A percentile compares a stretch with the other conserved stretches of the same genome.
Conservation (phyloP, 1,140 invertebrate genomes). For the Geopemphigus sp. region DNA sequence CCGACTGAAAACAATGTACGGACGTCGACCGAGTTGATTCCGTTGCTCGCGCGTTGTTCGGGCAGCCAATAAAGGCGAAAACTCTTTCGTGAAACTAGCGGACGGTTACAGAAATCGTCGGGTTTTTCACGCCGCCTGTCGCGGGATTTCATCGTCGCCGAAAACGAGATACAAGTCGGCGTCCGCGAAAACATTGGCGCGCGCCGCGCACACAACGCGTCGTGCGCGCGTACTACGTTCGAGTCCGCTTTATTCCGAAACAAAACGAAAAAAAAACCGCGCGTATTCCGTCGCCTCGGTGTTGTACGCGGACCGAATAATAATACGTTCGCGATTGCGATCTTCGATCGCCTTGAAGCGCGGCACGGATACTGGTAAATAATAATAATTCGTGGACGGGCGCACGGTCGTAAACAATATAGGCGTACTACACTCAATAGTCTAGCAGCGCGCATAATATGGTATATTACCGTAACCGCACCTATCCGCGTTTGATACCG, state of each 20-base stretch:
- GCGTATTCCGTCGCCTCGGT: constrained; percentile 11
- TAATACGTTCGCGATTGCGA: constrained; percentile 41
- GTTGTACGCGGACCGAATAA: not conserved
- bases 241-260: constrained; percentile 5
- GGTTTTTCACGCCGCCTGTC: too few relatives aligned
- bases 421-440: too few relatives aligned
- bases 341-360: constrained; percentile 41
- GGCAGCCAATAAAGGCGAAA: too few relatives aligned
- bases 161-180: too few relatives aligned
- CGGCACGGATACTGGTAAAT: constrained; percentile 26
- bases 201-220: not conserved
- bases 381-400: constrained; percentile 28
- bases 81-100: too few relatives aligned
- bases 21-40: not conserved
- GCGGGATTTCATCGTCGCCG: too few relatives aligned
- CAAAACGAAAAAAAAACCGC: too few relatives aligned
- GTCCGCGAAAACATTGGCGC: too few relatives aligned
- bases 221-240: too few relatives aligned
- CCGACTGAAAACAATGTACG: too few relatives aligned
- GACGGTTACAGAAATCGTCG: too few relatives aligned
- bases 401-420: not conserved
- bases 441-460: not conserved
- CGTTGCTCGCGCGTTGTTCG: too few relatives aligned
- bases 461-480: constrained; percentile 26
- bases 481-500: constrained; percentile 17